Evolutionary conservation across 2,888 invertebrate genomes (phyloP).

Genomic region (Cantharis flavilabris): DNA sequence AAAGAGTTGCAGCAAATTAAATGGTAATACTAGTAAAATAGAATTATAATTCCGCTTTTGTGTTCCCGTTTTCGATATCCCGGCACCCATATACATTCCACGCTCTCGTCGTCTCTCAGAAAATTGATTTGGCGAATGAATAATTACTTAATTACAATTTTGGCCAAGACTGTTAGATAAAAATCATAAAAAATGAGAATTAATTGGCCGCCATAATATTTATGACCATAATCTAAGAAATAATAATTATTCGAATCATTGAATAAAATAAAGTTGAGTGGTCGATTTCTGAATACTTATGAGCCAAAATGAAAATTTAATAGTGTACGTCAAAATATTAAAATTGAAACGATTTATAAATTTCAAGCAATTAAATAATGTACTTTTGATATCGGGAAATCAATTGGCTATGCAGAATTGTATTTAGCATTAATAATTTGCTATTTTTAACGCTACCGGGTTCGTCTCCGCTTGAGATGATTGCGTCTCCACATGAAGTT

Average conservation of each 20-base stretch:
- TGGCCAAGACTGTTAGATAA: background rate
- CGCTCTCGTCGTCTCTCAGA: background rate
- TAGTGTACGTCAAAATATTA: background rate
- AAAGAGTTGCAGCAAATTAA: background rate
- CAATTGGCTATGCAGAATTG: conserved; percentile 23
- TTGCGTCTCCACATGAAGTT: conserved; percentile 25
- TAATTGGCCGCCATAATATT: background rate
- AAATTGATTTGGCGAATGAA: background rate
- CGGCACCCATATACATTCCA: background rate
- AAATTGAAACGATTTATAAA: background rate
- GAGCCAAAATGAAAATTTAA: background rate
- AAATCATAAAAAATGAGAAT: background rate
- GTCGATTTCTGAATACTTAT: background rate
- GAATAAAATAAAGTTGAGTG: background rate
- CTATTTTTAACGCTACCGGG: conserved; percentile 20
- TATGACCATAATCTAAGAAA: background rate
- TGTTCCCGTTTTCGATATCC: background rate
- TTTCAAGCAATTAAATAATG: background rate
- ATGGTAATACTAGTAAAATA: background rate
- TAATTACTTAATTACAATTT: background rate
- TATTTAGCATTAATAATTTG: conserved; percentile 21
- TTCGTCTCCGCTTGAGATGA: conserved; percentile 13
- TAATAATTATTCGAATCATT: background rate
- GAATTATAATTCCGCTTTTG: background rate
- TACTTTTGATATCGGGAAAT: conserved; percentile 17